These are phyloP conservation scores for Aradus depressus DNA, from an alignment of 2,888 invertebrate genomes.

Conservation along the genomic window DNA sequence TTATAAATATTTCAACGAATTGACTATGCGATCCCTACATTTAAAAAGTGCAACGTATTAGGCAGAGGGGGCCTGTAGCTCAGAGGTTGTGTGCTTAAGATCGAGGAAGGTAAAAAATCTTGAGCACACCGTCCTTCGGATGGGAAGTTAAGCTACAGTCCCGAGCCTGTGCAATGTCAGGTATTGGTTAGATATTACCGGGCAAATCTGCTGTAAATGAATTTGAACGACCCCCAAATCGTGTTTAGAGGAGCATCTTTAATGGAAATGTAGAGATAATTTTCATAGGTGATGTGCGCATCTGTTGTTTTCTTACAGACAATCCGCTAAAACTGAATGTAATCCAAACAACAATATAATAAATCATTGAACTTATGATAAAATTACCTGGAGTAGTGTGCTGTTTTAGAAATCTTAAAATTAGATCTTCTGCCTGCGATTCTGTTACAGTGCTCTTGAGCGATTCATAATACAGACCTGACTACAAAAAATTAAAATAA, in stretches of 20 bases:
- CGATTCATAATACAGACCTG: background rate
- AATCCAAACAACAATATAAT: background rate
- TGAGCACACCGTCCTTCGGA: no score
- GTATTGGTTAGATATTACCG: no score
- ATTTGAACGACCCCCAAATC: background rate
- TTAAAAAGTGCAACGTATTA: no score
- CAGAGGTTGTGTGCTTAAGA: no score
- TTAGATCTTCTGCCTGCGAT: background rate
- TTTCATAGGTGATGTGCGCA: no score
- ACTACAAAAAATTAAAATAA: constrained; percentile 1
- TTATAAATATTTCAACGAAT: no score
- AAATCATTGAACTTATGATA: background rate
- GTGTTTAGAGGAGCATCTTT: background rate
- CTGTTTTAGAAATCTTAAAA: background rate
- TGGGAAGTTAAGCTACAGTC: no score
- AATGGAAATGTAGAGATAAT: background rate
- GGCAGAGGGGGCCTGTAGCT: no score
- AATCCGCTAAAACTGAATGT: background rate
- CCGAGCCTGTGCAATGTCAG: no score
- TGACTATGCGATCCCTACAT: no score
- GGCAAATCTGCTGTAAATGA: background rate
- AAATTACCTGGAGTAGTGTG: background rate
- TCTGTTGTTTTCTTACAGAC: no score
- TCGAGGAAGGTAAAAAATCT: no score
- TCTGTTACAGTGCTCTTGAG: background rate